These are phyloP conservation scores for Ammodytes marinus DNA, from an alignment of 2,113 vertebrate species.

Conservation along the genomic window DNA sequence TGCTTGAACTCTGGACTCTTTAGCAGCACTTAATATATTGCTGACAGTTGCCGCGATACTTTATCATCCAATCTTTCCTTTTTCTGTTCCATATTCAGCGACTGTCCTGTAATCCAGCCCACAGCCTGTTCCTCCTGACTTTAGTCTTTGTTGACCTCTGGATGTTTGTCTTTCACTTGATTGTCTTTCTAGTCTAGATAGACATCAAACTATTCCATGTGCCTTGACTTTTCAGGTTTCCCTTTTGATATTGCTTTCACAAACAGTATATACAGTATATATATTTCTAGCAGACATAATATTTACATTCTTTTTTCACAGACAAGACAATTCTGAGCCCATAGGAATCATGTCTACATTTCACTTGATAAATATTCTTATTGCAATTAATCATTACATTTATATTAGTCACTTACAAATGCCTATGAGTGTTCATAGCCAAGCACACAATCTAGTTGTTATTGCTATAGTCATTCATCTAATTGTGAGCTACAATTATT, in stretches of 20 bases:
- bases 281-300: neutral
- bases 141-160: neutral
- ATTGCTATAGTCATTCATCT: neutral
- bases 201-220: neutral
- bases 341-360: neutral
- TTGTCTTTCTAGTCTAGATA: too few relatives aligned
- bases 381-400: neutral
- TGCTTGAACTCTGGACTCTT: conserved; percentile 20
- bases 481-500: neutral
- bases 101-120: neutral
- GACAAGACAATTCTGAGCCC: too few relatives aligned
- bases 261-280: neutral
- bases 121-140: conserved; percentile 2
- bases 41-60: conserved; percentile 34
- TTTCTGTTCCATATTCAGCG: conserved; percentile 33
- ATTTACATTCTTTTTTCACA: neutral
- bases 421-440: neutral
- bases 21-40: conserved; percentile 30
- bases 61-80: conserved; percentile 31
- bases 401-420: neutral
- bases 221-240: neutral
- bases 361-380: too few relatives aligned
- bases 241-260: neutral
- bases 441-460: neutral
- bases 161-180: conserved; percentile 4